Percentiles rank a stretch among this genome's conserved stretches.
phyloP scores from a whole-genome alignment of 2,888 invertebrate species.

The Tyria jacobaeae region DNA sequence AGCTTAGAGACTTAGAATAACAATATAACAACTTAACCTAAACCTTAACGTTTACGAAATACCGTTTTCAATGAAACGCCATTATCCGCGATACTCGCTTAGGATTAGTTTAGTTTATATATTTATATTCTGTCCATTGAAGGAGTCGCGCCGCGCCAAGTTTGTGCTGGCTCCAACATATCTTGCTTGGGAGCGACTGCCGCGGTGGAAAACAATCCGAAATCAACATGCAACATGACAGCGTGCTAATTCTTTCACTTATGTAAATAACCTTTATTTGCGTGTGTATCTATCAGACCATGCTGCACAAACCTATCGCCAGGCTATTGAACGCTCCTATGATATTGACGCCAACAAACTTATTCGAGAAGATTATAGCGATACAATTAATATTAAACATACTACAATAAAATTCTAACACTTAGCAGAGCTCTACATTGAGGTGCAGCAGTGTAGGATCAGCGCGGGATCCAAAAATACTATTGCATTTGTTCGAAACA shows the following conservation, averaged over 20 bases:
- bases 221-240: constrained; percentile 20
- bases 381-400: constrained; percentile 19
- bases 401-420: constrained; percentile 26
- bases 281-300: constrained; percentile 4
- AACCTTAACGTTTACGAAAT: no score
- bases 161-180: no score
- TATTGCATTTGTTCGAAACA: background rate
- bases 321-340: constrained; percentile 8
- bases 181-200: constrained; percentile 7
- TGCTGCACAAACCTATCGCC: constrained; percentile 7
- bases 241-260: constrained; percentile 8
- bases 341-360: constrained; percentile 12
- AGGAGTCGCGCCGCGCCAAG: no score
- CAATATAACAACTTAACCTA: no score
- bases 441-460: constrained; percentile 3
- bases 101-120: no score
- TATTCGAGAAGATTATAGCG: constrained; percentile 35
- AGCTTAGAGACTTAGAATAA: no score
- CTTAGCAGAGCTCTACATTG: constrained; percentile 13
- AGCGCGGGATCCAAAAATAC: background rate
- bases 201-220: constrained; percentile 8
- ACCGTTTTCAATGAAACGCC: no score
- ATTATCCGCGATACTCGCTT: no score
- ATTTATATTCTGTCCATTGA: no score
- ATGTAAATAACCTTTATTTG: constrained; percentile 5